A percentile compares a stretch with the other conserved stretches of the same genome.
phyloP scores from a whole-genome alignment of 2,888 invertebrate species.

The Troilus luridus region DNA sequence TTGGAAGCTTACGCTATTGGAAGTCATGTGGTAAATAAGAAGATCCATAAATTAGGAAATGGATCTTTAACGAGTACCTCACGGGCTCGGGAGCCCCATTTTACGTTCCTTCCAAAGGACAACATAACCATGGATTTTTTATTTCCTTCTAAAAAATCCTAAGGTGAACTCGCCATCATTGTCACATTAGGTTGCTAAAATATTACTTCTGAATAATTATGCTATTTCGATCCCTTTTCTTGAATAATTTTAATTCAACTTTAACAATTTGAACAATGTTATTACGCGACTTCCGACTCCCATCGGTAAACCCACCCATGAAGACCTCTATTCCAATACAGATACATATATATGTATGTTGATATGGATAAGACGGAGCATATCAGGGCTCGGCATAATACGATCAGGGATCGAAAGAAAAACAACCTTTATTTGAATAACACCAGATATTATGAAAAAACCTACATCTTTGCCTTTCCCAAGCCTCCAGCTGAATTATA shows the following conservation, averaged over 20 bases:
- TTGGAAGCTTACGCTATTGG: background rate
- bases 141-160: too few relatives aligned
- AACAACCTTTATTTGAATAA: conserved; percentile 47
- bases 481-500: conserved; percentile 8
- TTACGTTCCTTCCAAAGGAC: too few relatives aligned
- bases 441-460: background rate
- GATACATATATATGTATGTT: conserved; percentile 5
- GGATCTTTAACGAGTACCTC: too few relatives aligned
- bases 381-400: background rate
- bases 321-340: background rate
- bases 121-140: too few relatives aligned
- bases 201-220: too few relatives aligned
- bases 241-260: too few relatives aligned
- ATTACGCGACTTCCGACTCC: background rate
- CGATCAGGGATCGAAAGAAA: background rate
- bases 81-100: too few relatives aligned
- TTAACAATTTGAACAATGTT: background rate
- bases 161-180: too few relatives aligned
- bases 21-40: background rate
- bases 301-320: background rate
- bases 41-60: too few relatives aligned
- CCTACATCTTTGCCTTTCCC: background rate
- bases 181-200: too few relatives aligned
- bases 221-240: too few relatives aligned
- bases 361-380: background rate